phyloP scores from a whole-genome alignment of 2,888 invertebrate species.

The Ceratothoa steindachneri region DNA sequence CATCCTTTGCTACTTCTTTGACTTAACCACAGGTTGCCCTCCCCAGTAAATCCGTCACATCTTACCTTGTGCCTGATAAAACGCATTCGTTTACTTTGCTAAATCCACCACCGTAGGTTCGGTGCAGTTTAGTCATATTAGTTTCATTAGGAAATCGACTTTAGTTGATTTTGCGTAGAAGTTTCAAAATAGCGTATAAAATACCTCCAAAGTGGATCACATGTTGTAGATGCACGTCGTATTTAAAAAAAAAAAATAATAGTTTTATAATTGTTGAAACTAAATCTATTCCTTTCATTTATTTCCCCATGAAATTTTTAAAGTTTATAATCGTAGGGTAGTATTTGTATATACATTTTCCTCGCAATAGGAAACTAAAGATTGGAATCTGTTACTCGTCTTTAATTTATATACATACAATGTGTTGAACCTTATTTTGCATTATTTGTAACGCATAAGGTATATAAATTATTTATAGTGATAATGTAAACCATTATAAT shows the following conservation, averaged over 20 bases:
- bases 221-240: neutral
- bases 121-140: no score
- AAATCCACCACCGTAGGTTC: neutral
- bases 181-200: neutral
- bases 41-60: conserved; percentile 2
- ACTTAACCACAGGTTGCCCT: neutral
- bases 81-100: neutral
- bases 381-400: no score
- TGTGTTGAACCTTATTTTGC: no score
- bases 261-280: neutral
- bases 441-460: no score
- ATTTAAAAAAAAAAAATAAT: neutral
- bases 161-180: no score
- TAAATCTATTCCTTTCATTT: neutral
- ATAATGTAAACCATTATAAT: no score
- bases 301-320: neutral
- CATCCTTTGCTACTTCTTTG: neutral
- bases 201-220: neutral
- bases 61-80: neutral
- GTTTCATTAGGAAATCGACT: no score
- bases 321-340: neutral
- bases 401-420: no score
- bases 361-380: no score
- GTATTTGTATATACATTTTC: neutral
- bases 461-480: no score